Base-by-base conservation (phyloP, 2,797 vertebrate genomes). In the Podargus strigoides region DNA sequence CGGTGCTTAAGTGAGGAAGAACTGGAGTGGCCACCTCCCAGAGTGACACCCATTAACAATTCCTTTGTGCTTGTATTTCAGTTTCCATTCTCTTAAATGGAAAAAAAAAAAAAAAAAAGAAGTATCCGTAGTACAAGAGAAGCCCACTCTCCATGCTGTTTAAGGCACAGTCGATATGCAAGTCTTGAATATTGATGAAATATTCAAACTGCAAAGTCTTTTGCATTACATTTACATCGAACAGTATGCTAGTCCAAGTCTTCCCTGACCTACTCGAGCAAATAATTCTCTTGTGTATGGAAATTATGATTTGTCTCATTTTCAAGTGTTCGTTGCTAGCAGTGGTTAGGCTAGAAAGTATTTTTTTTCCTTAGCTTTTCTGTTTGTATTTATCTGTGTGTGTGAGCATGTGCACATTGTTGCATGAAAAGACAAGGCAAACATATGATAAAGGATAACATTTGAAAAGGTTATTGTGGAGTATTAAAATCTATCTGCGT, bases 321-420 rank as follows among this genome's bases (percentile, higher is more conserved):
- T 84, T 80, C 12, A 56, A 41, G 32, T 70, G 18, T 41, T 37
- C 70, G 14, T 60, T 91, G 23, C 44, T 80, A 42, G 56, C 49
- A 67, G 23, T 60, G 47, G 22, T 79, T 94, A 37, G 28, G n/a
- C 76, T 79, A 56, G 37, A 56, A 85, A 77, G 21, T 37, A 22
- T 70, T 94, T 93, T 78, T 49, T 87, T 63, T 67, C 44, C 56
- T 39, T 83, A 47, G n/a, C 20, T 94, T 89, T 85, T 68, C 10
- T 81, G 18, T 60, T 88, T 63, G 6, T 75, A 14, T 96, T 85
- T 70, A 14, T 27, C 27, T 21, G 0, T 66, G 26, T 44, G 27
- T 67, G 30, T n/a, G 16, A 26, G n/a, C 3, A 1, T 39, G 9
- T 24, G 23, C 16, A 15, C 0, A 1, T 1, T 63, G 28, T 60